phyloP scores from a whole-genome alignment of 2,113 vertebrate genomes.

The Pristiophorus japonicus region DNA sequence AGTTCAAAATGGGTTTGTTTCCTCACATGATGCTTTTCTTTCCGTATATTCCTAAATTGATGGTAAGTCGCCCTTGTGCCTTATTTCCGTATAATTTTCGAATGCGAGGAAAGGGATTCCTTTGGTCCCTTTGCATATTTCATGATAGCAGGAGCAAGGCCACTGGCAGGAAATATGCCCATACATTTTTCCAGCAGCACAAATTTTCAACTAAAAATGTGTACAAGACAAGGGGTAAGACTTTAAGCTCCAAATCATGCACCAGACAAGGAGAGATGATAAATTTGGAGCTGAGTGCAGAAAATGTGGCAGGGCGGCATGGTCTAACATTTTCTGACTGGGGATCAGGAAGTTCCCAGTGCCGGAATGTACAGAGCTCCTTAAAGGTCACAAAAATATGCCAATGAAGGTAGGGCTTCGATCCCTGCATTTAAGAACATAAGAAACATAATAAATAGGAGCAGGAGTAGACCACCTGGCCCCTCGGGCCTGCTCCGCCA shows the following conservation, averaged over 20 bases:
- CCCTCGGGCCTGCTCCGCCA: too few species aligned
- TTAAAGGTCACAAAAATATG: background rate
- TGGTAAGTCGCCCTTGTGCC: background rate
- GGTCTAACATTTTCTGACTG: background rate
- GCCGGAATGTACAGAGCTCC: background rate
- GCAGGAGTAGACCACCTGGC: too few species aligned
- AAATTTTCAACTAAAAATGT: background rate
- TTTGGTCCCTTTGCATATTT: background rate
- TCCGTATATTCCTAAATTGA: background rate
- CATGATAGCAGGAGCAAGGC: background rate
- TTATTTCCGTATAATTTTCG: background rate
- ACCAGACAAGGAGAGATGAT: background rate
- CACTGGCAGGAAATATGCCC: background rate
- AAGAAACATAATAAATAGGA: too few species aligned
- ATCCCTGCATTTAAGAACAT: too few species aligned
- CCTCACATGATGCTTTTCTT: background rate
- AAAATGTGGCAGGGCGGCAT: background rate
- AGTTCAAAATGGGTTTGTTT: background rate
- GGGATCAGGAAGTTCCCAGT: background rate
- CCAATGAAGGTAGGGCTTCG: background rate
- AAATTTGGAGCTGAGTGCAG: background rate
- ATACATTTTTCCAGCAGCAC: background rate
- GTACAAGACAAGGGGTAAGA: background rate
- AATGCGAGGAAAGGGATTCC: background rate
- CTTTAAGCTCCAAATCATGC: background rate